Conservation (phyloP, 2,888 invertebrate genomes). For the Actias luna region DNA sequence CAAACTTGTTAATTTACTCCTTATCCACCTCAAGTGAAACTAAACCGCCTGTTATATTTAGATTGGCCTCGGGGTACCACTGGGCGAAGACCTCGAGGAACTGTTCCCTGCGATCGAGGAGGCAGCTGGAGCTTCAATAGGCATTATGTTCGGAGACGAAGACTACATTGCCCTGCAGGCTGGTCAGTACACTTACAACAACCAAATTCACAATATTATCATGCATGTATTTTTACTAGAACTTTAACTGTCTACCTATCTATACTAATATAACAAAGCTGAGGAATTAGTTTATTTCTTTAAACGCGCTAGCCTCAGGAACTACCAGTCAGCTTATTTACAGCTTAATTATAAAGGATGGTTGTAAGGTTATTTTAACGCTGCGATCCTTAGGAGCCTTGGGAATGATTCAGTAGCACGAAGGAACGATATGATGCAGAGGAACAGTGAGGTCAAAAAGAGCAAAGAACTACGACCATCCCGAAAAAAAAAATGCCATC, state of each 20-base stretch:
- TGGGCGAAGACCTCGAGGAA: slow-evolving; percentile 25
- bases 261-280: too few species aligned
- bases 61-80: slow-evolving; percentile 37
- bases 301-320: too few species aligned
- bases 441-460: too few species aligned
- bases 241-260: background rate
- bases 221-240: background rate
- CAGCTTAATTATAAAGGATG: too few species aligned
- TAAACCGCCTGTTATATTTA: slow-evolving; percentile 20
- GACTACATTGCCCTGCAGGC: slow-evolving; percentile 25
- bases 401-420: too few species aligned
- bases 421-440: too few species aligned
- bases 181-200: slow-evolving; percentile 30
- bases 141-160: slow-evolving; percentile 30
- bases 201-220: background rate
- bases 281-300: too few species aligned
- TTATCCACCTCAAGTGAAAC: background rate
- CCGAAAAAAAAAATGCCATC: too few species aligned
- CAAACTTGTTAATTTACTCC: background rate
- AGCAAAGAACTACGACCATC: too few species aligned
- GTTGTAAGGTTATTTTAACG: too few species aligned
- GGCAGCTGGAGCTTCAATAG: slow-evolving; percentile 34
- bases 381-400: too few species aligned
- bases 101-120: slow-evolving; percentile 31
- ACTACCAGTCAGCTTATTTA: too few species aligned